Conservation (phyloP, 2,888 invertebrate species). For the Chorisops tibialis region DNA sequence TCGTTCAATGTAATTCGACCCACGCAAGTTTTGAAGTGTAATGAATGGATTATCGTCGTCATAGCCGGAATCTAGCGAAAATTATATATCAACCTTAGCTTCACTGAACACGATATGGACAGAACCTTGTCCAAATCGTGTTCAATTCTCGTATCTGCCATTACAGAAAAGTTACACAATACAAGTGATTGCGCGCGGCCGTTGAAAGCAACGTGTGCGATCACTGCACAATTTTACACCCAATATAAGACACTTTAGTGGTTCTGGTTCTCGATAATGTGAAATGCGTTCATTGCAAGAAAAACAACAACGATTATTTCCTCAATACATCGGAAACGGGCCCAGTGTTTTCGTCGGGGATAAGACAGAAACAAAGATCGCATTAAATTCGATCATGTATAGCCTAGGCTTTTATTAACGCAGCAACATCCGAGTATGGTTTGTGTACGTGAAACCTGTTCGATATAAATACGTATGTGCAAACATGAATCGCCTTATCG, state of each 20-base stretch:
- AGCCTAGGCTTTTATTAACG: too few relatives aligned
- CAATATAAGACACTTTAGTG: conserved; percentile 25
- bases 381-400: not conserved
- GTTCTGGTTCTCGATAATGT: conserved; percentile 15
- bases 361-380: too few relatives aligned
- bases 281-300: not conserved
- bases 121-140: not conserved
- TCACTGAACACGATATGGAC: not conserved
- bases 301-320: not conserved
- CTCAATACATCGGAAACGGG: not conserved
- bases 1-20: conserved; percentile 28
- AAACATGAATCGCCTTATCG: conserved; percentile 29
- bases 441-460: too few relatives aligned
- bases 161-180: not conserved
- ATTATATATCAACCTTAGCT: conserved; percentile 17
- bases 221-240: conserved; percentile 22
- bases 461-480: too few relatives aligned
- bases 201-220: conserved; percentile 29
- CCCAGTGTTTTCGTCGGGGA: not conserved
- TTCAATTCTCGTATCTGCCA: conserved; percentile 1
- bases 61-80: too few relatives aligned
- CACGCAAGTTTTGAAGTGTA: conserved; percentile 27
- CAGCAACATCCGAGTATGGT: conserved; percentile 10
- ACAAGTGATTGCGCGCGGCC: not conserved
- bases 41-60: conserved; percentile 33